Conservation (phyloP, 2,113 vertebrate genomes). For the Triplophysa dalaica region DNA sequence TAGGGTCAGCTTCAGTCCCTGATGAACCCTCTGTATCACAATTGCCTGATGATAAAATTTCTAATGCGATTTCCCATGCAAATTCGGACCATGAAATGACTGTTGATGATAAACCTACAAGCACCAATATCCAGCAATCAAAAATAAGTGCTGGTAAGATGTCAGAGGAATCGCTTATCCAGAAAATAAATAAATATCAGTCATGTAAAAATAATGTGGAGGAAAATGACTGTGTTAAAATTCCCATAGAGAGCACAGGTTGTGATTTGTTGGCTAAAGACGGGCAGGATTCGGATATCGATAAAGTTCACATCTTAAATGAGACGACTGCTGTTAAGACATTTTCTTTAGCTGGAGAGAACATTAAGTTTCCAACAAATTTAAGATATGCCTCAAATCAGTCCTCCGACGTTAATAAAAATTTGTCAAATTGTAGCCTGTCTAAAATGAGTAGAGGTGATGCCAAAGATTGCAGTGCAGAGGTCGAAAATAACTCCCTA, state of each 20-base stretch:
- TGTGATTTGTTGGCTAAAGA: conserved; percentile 9
- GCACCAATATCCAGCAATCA: not conserved
- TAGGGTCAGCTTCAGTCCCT: not conserved
- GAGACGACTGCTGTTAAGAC: conserved; percentile 1
- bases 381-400: not conserved
- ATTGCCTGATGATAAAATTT: not conserved
- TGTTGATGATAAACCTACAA: not conserved
- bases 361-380: not conserved
- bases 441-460: conserved; percentile 27
- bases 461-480: conserved; percentile 35
- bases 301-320: conserved; percentile 11
- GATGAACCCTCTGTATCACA: conserved; percentile 21
- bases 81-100: not conserved
- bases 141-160: not conserved
- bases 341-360: not conserved
- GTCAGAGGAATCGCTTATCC: not conserved
- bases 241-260: not conserved
- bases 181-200: not conserved
- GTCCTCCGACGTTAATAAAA: conserved; percentile 6
- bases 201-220: not conserved
- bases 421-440: not conserved
- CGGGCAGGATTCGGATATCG: not conserved
- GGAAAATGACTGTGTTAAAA: not conserved
- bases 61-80: conserved; percentile 13
- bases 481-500: conserved; percentile 43